Conservation (phyloP, 2,797 vertebrate genomes). For the Premnoplex brunnescens region DNA sequence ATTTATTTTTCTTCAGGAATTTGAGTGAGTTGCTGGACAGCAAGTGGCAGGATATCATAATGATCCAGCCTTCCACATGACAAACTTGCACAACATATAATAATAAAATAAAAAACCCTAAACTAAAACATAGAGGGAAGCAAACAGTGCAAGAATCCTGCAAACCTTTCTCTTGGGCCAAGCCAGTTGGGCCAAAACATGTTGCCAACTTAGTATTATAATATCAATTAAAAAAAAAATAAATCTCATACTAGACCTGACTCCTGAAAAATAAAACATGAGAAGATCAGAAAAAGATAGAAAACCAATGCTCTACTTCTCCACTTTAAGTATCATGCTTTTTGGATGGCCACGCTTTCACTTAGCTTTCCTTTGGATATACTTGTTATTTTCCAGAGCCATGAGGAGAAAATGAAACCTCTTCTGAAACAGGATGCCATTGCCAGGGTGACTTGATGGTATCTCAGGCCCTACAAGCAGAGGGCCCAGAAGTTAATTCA, state of each 20-base stretch:
- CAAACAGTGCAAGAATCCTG: accelerated
- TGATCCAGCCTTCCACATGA: slow-evolving; percentile 31
- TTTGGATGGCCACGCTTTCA: background rate
- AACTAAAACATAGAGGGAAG: background rate
- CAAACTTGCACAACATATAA: background rate
- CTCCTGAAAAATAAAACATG: background rate
- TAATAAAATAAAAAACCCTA: background rate
- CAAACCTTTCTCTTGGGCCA: background rate
- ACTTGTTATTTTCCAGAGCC: background rate
- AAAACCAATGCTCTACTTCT: background rate
- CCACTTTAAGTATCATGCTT: background rate
- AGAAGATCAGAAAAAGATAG: background rate
- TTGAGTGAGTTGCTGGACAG: slow-evolving; percentile 5
- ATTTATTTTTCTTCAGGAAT: slow-evolving; percentile 44
- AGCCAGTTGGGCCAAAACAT: background rate
- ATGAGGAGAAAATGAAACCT: background rate
- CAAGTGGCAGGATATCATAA: background rate
- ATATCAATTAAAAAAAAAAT: background rate
- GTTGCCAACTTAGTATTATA: background rate
- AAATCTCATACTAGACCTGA: background rate
- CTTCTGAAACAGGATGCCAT: background rate
- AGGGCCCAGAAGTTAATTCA: background rate
- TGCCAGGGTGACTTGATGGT: background rate
- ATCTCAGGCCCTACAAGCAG: background rate
- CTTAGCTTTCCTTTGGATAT: background rate